phyloP scores from a whole-genome alignment of 2,113 vertebrate species.

The Tragelaphus scriptus region DNA sequence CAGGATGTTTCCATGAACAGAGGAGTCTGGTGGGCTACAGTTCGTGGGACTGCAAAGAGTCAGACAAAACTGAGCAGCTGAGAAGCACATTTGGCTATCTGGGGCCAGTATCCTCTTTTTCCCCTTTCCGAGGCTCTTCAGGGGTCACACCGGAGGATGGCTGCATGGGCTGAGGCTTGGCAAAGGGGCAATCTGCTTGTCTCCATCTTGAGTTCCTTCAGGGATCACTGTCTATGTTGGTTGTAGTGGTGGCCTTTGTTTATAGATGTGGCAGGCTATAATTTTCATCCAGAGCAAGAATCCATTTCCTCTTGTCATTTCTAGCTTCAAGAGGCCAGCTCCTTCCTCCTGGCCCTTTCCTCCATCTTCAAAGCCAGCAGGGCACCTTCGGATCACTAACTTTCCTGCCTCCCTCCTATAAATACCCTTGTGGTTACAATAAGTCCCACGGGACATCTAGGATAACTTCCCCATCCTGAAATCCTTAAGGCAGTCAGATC shows the following conservation, averaged over 20 bases:
- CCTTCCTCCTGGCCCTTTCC: accelerated
- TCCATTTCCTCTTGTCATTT: not conserved
- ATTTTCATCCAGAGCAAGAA: not conserved
- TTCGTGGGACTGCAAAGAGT: not conserved
- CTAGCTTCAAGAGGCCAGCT: not conserved
- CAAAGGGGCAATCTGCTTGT: not conserved
- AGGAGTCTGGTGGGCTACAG: not conserved
- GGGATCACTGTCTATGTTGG: not conserved
- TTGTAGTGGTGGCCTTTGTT: not conserved
- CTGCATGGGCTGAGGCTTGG: not conserved
- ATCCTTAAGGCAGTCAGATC: not conserved
- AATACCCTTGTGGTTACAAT: not conserved
- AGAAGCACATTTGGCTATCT: not conserved
- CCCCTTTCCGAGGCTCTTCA: not conserved
- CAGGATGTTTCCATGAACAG: not conserved
- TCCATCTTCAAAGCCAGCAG: not conserved
- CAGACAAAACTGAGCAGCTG: not conserved
- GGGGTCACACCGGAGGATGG: accelerated
- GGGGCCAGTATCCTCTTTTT: not conserved
- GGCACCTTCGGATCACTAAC: not conserved
- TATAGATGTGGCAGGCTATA: not conserved
- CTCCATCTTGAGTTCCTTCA: not conserved
- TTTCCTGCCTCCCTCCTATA: not conserved
- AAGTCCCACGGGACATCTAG: not conserved
- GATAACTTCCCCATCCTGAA: not conserved